A percentile compares a stretch with the other conserved stretches of the same genome.
Evolutionary conservation across 2,888 invertebrate species (phyloP).

Genomic region (Apomyelois bistriatella): DNA sequence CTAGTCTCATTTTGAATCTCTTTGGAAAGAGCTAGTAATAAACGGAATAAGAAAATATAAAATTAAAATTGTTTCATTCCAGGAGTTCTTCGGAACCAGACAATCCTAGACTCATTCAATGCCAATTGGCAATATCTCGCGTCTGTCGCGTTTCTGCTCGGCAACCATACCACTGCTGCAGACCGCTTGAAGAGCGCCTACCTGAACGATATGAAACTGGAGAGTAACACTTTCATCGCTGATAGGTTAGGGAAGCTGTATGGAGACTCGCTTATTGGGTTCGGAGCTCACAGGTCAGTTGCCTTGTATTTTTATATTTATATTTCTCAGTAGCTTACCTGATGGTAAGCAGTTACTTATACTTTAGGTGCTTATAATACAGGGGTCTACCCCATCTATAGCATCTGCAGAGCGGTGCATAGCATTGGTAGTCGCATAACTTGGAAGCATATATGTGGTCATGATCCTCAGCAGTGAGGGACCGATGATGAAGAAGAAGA

Average conservation of each 20-base stretch:
- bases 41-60: not conserved
- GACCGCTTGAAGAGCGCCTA: conserved; percentile 42
- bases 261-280: conserved; percentile 43
- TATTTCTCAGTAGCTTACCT: too few species aligned
- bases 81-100: conserved; percentile 78
- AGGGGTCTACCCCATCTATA: too few species aligned
- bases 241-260: conserved; percentile 38
- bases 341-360: too few species aligned
- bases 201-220: conserved; percentile 29
- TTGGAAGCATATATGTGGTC: too few species aligned
- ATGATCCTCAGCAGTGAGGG: too few species aligned
- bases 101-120: conserved; percentile 72
- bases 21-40: too few species aligned
- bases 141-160: conserved; percentile 82
- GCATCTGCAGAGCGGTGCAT: too few species aligned
- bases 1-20: too few species aligned
- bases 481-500: too few species aligned
- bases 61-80: not conserved
- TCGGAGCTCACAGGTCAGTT: conserved; percentile 66
- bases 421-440: too few species aligned
- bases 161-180: conserved; percentile 69
- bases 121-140: conserved; percentile 80
- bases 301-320: too few species aligned
- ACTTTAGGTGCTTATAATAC: too few species aligned
- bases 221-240: conserved; percentile 29